Conservation (phyloP, 2,797 vertebrate genomes). For the Cynopterus sphinx region DNA sequence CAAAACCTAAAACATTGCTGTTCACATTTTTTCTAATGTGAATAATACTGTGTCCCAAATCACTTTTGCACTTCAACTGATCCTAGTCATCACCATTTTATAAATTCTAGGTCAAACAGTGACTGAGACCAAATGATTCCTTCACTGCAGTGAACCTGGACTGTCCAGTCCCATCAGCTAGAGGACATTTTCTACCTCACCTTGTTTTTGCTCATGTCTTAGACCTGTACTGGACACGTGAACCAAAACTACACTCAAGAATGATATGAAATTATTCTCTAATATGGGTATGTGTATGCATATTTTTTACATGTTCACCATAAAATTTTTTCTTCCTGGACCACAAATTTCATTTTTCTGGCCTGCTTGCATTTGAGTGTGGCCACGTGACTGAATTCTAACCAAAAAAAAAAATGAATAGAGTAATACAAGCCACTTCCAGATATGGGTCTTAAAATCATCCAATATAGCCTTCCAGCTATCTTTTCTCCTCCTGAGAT, state of each 20-base stretch:
- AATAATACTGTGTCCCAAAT: not conserved
- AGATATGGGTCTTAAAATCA: not conserved
- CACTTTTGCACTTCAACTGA: not conserved
- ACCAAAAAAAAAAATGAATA: constrained; percentile 20
- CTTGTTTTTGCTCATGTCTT: not conserved
- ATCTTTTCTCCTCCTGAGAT: not conserved
- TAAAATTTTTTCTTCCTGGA: not conserved
- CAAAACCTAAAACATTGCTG: not conserved
- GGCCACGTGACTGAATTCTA: not conserved
- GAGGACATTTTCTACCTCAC: not conserved
- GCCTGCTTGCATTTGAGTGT: not conserved
- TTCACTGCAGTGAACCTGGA: not conserved
- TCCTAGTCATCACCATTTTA: not conserved
- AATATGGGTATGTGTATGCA: not conserved
- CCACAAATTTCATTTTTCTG: not conserved
- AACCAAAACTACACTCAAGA: not conserved
- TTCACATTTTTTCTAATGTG: not conserved
- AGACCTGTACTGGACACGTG: not conserved
- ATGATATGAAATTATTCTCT: not conserved
- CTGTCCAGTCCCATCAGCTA: not conserved
- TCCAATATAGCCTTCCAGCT: not conserved
- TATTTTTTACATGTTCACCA: not conserved
- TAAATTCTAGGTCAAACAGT: not conserved
- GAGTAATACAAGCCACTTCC: not conserved
- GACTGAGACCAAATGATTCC: not conserved